Evolutionary conservation across 1,140 invertebrate genomes (phyloP), one percentile per base, ranked within the genome.

Genomic region (Papilio dardanus): DNA sequence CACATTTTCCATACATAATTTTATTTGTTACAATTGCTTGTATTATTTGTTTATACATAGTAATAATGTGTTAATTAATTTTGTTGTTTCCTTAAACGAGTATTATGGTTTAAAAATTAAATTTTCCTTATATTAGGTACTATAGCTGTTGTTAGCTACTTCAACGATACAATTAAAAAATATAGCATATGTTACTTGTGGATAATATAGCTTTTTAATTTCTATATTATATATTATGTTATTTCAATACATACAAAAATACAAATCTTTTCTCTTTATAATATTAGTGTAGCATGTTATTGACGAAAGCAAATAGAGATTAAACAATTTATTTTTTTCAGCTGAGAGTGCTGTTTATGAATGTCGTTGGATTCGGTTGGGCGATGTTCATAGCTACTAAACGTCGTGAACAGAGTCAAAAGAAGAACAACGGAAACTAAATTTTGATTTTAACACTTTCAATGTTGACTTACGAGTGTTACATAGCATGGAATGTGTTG

Each of bases 281-380:
- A n/a, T n/a, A n/a, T n/a, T n/a, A n/a, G n/a, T n/a, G n/a, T n/a
- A n/a, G 35, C 12, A 12, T 37, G 2, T 12, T 37, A 37, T 3
- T 37, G 0, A 37, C 35, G 8, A 37, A 12, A 10, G 35, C 35
- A 37, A 10, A 12, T 0, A 37, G 8, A 2, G 31, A 37, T 37
- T n/a, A 37, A 8, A 3, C 1, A 37, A 10, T 40, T 77, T 58
- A 73, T 16, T 71, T 28, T 42, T 77, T 95, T 79, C 89, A 96
- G 96, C 88, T 97, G 24, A 88, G 96, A 79, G 95, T 96, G 8
- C 92, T 97, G 3, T 94, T 95, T 54, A 94, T 94, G 81, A 96
- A 96, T 86, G 79, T 96, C 8, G 94, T 97, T 75, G 95, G 95
- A 67, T 96, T 96, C 77, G 93, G 95, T 65, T 97, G 96, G 96